phyloP scores from a whole-genome alignment of 2,888 invertebrate species.

The Chaetoderma sp. region DNA sequence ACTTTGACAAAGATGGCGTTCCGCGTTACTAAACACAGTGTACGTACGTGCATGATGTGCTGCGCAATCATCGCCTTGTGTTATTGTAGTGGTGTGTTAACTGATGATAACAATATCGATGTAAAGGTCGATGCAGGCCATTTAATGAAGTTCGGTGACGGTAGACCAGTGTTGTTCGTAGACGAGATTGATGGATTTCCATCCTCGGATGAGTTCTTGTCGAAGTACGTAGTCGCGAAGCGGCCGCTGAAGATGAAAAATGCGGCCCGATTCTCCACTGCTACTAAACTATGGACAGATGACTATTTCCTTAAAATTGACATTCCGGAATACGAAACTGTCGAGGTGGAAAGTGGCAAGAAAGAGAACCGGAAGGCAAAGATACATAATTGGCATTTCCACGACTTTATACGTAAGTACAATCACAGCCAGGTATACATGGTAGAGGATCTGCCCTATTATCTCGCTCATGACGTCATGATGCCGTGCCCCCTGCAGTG shows the following conservation, averaged over 20 bases:
- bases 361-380: conserved; percentile 60
- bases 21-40: too few species aligned
- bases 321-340: conserved; percentile 34
- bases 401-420: conserved; percentile 60
- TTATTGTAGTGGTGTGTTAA: too few species aligned
- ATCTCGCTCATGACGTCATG: conserved; percentile 57
- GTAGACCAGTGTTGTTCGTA: conserved; percentile 42
- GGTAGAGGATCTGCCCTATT: conserved; percentile 60
- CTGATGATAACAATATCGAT: too few species aligned
- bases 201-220: conserved; percentile 50
- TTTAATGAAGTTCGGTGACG: conserved; percentile 57
- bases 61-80: too few species aligned
- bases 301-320: conserved; percentile 59
- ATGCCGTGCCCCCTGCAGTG: conserved; percentile 64
- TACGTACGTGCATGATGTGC: too few species aligned
- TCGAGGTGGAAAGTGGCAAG: conserved; percentile 61
- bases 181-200: conserved; percentile 55
- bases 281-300: conserved; percentile 60
- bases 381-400: conserved; percentile 49
- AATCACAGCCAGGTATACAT: conserved; percentile 60
- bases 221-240: conserved; percentile 47
- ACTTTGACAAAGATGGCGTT: too few species aligned
- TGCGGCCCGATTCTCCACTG: conserved; percentile 53
- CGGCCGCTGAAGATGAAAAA: conserved; percentile 60
- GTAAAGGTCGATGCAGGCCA: conserved; percentile 57